Evolutionary conservation across 2,797 vertebrate genomes (phyloP).

Genomic region (Avahi laniger): DNA sequence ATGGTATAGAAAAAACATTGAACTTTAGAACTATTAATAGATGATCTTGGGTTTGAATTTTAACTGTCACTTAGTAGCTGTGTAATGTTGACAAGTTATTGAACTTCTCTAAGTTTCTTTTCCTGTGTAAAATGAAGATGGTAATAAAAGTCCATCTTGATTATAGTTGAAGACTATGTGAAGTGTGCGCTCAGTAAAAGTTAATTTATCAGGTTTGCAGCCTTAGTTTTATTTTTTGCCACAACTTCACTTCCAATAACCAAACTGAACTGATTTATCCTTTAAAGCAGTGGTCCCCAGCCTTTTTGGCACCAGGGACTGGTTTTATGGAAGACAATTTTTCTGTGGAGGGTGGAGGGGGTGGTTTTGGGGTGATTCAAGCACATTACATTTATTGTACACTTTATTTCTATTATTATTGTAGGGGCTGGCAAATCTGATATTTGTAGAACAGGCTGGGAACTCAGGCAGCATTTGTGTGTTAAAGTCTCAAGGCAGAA

Average conservation of each 20-base stretch:
- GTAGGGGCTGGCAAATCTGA: background rate
- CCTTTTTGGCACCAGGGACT: too few species aligned
- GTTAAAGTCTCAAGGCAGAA: background rate
- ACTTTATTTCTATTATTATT: too few species aligned
- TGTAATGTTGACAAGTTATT: background rate
- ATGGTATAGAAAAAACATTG: background rate
- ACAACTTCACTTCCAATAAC: background rate
- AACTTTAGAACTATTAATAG: background rate
- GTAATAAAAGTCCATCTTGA: background rate
- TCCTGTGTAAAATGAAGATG: background rate
- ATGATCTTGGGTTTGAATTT: background rate
- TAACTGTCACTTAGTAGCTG: background rate
- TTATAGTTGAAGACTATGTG: background rate
- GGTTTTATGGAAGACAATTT: too few species aligned
- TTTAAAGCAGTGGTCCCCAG: background rate
- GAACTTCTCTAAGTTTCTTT: background rate
- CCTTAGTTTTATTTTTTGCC: background rate
- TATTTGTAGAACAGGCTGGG: background rate
- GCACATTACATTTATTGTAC: too few species aligned
- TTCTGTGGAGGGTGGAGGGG: too few species aligned
- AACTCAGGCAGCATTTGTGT: background rate
- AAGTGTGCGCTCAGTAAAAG: background rate
- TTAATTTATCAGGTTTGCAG: background rate
- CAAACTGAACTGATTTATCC: background rate
- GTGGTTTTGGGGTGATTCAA: too few species aligned